Percentiles rank a stretch among this genome's conserved stretches.
phyloP scores from a whole-genome alignment of 2,797 vertebrate genomes.

The Astyanax mexicanus region DNA sequence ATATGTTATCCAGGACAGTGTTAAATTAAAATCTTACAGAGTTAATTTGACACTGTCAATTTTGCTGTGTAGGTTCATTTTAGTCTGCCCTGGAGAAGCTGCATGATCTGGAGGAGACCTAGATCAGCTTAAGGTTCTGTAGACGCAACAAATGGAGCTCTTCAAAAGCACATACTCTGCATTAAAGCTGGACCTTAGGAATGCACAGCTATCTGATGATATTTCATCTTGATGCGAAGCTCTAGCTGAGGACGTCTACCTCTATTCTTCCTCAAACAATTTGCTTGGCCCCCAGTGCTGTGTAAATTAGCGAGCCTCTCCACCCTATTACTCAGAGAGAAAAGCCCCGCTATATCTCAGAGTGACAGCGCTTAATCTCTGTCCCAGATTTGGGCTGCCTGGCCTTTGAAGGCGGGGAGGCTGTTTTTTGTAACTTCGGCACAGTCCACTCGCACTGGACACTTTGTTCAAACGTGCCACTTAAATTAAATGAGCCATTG shows the following conservation, averaged over 20 bases:
- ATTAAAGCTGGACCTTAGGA: constrained; percentile 40
- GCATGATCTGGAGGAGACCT: constrained; percentile 6
- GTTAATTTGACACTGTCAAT: no score
- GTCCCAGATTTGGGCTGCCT: constrained; percentile 59
- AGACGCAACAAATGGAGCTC: constrained; percentile 19
- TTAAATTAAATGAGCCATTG: constrained; percentile 34
- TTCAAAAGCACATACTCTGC: constrained; percentile 30
- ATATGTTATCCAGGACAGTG: no score
- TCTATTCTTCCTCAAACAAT: constrained; percentile 57
- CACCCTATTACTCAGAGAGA: constrained; percentile 65
- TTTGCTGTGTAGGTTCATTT: no score
- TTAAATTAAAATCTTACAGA: no score
- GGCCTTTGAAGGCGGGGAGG: constrained; percentile 62
- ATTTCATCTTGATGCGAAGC: constrained; percentile 49
- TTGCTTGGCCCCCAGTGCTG: constrained; percentile 57
- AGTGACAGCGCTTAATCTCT: constrained; percentile 63
- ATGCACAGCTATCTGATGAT: constrained; percentile 49
- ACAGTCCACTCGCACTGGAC: constrained; percentile 52
- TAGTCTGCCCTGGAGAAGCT: constrained; percentile 8
- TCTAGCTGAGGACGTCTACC: constrained; percentile 36
- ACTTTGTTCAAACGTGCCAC: constrained; percentile 40
- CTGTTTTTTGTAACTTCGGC: constrained; percentile 61
- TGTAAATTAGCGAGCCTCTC: constrained; percentile 63
- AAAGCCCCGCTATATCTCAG: constrained; percentile 65
- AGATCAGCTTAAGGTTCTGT: background rate